These are phyloP conservation scores for Megaustenia siamemsis DNA, from an alignment of 2,888 invertebrate species.

Conservation along the genomic window DNA sequence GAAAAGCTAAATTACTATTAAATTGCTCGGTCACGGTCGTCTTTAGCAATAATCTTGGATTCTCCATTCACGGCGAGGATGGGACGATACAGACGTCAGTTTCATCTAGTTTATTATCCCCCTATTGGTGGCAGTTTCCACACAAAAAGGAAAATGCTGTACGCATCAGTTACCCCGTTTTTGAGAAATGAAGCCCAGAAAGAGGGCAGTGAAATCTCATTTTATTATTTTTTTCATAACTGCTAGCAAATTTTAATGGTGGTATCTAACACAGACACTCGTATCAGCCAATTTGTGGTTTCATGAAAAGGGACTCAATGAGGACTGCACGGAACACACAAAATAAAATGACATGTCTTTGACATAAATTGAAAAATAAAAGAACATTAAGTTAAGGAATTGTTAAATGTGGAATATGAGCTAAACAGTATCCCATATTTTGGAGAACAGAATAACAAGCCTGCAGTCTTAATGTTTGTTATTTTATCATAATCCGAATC, in stretches of 20 bases:
- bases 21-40: slow-evolving; percentile 48
- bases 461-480: no score
- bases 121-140: slow-evolving; percentile 19
- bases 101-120: slow-evolving; percentile 40
- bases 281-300: background rate
- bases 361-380: no score
- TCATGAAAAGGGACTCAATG: no score
- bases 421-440: no score
- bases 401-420: no score
- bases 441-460: no score
- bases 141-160: background rate
- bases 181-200: background rate
- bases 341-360: no score
- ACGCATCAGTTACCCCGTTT: background rate
- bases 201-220: no score
- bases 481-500: no score
- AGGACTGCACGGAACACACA: no score
- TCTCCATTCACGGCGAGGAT: slow-evolving; percentile 31
- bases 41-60: slow-evolving; percentile 36
- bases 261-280: background rate
- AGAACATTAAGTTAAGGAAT: no score
- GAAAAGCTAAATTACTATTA: slow-evolving; percentile 50
- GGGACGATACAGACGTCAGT: slow-evolving; percentile 12
- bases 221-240: background rate
- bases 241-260: background rate